Conservation (phyloP, 2,888 invertebrate genomes). For the Cheilosia impressa region DNA sequence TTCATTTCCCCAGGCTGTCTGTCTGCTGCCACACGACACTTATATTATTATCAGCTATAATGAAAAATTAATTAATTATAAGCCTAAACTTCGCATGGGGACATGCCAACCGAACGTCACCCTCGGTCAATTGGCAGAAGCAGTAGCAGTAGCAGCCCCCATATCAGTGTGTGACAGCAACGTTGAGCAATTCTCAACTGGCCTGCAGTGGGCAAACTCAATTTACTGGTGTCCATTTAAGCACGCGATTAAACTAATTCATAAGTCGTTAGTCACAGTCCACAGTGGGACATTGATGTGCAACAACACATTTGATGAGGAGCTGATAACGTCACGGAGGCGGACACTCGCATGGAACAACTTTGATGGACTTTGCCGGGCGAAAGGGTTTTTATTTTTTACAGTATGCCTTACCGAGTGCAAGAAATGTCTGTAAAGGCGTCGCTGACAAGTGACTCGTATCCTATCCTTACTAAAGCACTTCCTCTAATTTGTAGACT, state of each 20-base stretch:
- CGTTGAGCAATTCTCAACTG: constrained; percentile 22
- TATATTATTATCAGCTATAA: constrained; percentile 62
- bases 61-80: constrained; percentile 74
- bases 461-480: no score
- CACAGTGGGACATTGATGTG: constrained; percentile 34
- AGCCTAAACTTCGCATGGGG: constrained; percentile 49
- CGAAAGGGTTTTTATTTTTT: constrained; percentile 1
- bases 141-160: neutral
- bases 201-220: constrained; percentile 11
- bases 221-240: constrained; percentile 34
- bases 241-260: constrained; percentile 76
- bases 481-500: no score
- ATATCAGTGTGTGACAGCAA: constrained; percentile 40
- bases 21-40: constrained; percentile 28
- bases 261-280: constrained; percentile 77
- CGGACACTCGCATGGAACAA: neutral
- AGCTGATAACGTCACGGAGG: constrained; percentile 1
- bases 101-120: constrained; percentile 53
- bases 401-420: constrained; percentile 3
- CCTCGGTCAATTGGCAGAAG: constrained; percentile 32
- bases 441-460: no score
- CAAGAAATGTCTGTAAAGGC: no score
- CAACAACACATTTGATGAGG: constrained; percentile 15
- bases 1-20: constrained; percentile 35
- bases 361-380: neutral